phyloP scores from a whole-genome alignment of 2,113 vertebrate species.

The Chionomys nivalis region DNA sequence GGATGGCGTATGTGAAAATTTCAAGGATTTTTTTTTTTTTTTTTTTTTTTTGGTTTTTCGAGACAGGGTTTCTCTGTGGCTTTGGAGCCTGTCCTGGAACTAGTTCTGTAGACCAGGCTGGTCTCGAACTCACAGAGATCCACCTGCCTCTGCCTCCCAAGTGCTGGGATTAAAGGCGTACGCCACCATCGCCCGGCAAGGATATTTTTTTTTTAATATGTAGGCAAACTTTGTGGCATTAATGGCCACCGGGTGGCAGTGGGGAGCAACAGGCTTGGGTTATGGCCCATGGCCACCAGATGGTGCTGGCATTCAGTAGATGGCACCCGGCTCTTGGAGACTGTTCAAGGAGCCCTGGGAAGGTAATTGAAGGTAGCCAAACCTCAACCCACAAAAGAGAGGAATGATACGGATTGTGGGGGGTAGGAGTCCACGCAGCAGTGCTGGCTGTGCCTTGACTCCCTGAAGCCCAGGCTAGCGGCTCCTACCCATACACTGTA shows the following conservation, averaged over 20 bases:
- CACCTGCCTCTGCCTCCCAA: too few relatives aligned
- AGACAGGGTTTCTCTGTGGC: too few relatives aligned
- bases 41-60: too few relatives aligned
- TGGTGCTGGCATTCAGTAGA: conserved; percentile 79
- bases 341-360: neutral
- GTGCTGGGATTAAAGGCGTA: too few relatives aligned
- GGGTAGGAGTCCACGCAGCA: neutral
- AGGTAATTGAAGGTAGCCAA: neutral
- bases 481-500: neutral
- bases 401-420: neutral
- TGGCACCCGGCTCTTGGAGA: conserved; percentile 18
- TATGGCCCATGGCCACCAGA: conserved; percentile 73
- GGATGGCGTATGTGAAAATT: neutral
- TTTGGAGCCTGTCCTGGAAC: too few relatives aligned
- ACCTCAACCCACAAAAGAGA: neutral
- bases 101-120: too few relatives aligned
- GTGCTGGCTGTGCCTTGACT: neutral
- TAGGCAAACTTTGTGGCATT: neutral
- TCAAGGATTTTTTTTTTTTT: neutral
- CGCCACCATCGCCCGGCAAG: too few relatives aligned
- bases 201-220: neutral
- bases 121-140: too few relatives aligned
- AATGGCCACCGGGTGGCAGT: conserved; percentile 72
- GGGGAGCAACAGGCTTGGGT: conserved; percentile 25
- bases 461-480: neutral